Conservation (phyloP, 2,888 invertebrate species). For the Pocota personata region DNA sequence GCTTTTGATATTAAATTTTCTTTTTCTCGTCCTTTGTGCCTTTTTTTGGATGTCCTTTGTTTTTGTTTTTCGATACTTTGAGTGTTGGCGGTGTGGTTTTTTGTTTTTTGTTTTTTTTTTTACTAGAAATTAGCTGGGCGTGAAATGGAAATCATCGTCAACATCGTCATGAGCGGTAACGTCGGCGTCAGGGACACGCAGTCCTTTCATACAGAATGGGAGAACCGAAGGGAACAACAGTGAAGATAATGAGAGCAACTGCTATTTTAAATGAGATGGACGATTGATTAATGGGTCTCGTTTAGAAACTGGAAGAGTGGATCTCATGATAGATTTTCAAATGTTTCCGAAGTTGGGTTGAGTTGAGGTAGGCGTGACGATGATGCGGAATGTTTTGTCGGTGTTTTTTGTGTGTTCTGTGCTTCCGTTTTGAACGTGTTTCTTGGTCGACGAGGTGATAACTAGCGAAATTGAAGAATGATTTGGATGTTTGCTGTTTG, state of each 20-base stretch:
- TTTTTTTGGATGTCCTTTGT: conserved; percentile 15
- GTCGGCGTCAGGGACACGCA: conserved; percentile 54
- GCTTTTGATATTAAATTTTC: conserved; percentile 73
- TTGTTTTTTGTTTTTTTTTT: conserved; percentile 13
- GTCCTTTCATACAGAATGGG: not conserved
- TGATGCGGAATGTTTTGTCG: conserved; percentile 44
- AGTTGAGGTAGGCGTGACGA: conserved; percentile 45
- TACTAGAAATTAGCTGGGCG: conserved; percentile 66
- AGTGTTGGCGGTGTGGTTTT: not conserved
- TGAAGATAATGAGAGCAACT: conserved; percentile 64
- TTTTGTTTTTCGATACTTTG: conserved; percentile 23
- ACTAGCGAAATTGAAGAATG: conserved; percentile 53
- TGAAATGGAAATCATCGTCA: conserved; percentile 69
- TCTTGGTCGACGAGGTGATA: conserved; percentile 41
- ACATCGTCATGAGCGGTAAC: conserved; percentile 24
- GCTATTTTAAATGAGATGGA: conserved; percentile 66
- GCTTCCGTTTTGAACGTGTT: conserved; percentile 17
- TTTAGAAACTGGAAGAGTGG: conserved; percentile 5
- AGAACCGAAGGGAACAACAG: not conserved
- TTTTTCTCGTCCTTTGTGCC: conserved; percentile 44
- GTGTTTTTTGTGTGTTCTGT: not conserved
- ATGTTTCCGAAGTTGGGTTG: conserved; percentile 20
- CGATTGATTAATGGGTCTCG: conserved; percentile 64
- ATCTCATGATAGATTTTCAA: conserved; percentile 47
- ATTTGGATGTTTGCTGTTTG: conserved; percentile 5